These are phyloP conservation scores for Hypothenemus hampei DNA, from an alignment of 1,140 invertebrate genomes.

Conservation along the genomic window DNA sequence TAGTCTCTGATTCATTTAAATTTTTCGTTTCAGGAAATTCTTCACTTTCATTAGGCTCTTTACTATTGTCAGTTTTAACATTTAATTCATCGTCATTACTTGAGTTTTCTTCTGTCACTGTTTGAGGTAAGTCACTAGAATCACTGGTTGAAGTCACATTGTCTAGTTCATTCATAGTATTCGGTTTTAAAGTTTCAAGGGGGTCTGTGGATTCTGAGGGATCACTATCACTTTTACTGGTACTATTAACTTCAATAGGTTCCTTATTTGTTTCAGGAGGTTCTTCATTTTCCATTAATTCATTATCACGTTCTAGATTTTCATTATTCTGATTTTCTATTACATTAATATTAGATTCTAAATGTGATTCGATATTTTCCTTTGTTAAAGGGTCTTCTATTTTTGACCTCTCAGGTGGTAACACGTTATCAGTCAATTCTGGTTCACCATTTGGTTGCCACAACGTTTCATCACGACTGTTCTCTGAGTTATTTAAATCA, in stretches of 20 bases:
- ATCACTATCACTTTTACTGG: constrained; percentile 2
- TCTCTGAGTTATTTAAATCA: constrained; percentile 1
- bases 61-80: too few species aligned
- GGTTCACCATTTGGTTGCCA: constrained; percentile 11
- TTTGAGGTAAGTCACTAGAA: neutral
- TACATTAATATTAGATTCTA: constrained; percentile 18
- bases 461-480: constrained; percentile 2
- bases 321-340: constrained; percentile 24
- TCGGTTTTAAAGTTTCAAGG: neutral
- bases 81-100: neutral
- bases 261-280: neutral
- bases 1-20: neutral
- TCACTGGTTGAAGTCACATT: neutral
- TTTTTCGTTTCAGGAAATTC: neutral
- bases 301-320: constrained; percentile 23
- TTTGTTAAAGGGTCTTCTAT: constrained; percentile 4
- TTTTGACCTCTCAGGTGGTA: neutral
- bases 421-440: constrained; percentile 6
- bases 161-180: neutral
- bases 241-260: neutral
- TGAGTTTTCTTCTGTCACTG: neutral
- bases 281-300: constrained; percentile 20
- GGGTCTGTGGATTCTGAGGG: neutral
- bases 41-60: neutral
- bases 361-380: constrained; percentile 9